phyloP scores from a whole-genome alignment of 2,113 vertebrate genomes.

The Cephalopholis sonnerati region DNA sequence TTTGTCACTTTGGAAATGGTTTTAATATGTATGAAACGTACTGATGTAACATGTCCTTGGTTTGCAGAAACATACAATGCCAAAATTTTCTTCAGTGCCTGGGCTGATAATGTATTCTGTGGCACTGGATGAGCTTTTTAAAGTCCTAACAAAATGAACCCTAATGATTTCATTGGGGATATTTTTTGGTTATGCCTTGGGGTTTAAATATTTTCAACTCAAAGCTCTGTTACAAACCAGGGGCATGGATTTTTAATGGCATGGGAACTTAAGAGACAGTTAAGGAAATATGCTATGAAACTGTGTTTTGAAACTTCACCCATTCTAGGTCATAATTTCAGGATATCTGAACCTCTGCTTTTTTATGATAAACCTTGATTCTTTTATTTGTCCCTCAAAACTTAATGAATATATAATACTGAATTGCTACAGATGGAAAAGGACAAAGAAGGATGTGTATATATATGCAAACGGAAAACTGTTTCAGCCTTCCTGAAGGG shows the following conservation, averaged over 20 bases:
- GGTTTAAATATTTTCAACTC: neutral
- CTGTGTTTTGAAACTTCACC: neutral
- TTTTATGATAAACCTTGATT: neutral
- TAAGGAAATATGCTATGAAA: neutral
- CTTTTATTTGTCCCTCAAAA: neutral
- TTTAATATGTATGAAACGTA: too few species aligned
- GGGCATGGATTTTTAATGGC: neutral
- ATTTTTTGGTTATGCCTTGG: neutral
- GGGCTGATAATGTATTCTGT: neutral
- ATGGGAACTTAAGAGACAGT: neutral
- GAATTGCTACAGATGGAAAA: conserved; percentile 8
- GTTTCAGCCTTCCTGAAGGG: conserved; percentile 11
- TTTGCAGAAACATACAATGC: too few species aligned
- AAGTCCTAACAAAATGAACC: neutral
- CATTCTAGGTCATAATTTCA: neutral
- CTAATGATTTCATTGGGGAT: neutral
- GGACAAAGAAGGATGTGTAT: neutral
- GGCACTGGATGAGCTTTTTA: neutral
- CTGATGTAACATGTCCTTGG: too few species aligned
- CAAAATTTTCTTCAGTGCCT: too few species aligned
- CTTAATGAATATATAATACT: neutral
- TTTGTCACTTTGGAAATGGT: too few species aligned
- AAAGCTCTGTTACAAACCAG: neutral
- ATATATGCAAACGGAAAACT: conserved; percentile 6
- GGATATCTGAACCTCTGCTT: neutral